Base-by-base conservation (phyloP, 37 sponge, comb jelly and placozoan genomes). In the Eunapius fragilis region DNA sequence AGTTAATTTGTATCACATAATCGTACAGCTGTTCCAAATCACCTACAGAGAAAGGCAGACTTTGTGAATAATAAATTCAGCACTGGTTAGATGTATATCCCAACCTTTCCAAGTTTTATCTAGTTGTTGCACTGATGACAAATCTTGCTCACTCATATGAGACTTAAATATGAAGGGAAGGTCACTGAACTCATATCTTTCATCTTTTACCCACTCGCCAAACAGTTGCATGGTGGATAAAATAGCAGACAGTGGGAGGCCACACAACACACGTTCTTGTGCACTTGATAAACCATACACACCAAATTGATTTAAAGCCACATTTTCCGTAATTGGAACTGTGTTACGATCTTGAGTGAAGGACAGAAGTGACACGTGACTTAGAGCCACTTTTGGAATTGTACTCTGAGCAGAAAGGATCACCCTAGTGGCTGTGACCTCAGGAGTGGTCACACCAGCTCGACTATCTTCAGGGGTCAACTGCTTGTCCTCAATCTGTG, bases 121-220 rank as follows among this genome's bases (percentile, higher is more conserved):
- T 11, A 81, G 72, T 30, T 78, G 27, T 25, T 87, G 77, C 14
- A 95, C 0, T 25, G 75, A 1, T 24, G 13, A 19, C 33, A 19
- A 13, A 67, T 89, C 91, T 37, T 75, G 76, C 6, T 37, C 5
- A 28, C 69, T 48, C 32, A 95, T 68, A 41, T 93, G 94, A 6
- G 67, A 76, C 71, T 93, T 93, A 12, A 95, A 31, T 30, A 89
- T 36, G 25, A 87, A 72, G 0, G 96, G 94, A 7, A 95, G 79
- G 11, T 30, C 30, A 33, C 69, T 14, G 47, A 93, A 95, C 25
- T 95, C 93, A 70, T 89, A 95, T 38, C 85, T 30, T n/a, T 89
- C 91, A 24, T 91, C 87, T 11, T 82, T 37, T 41, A 94, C 72
- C 95, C 95, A 94, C 25, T 75, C 37, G 32, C 75, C 75, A 82